Conservation (phyloP, 2,888 invertebrate species). For the Tricholauxania praeusta region DNA sequence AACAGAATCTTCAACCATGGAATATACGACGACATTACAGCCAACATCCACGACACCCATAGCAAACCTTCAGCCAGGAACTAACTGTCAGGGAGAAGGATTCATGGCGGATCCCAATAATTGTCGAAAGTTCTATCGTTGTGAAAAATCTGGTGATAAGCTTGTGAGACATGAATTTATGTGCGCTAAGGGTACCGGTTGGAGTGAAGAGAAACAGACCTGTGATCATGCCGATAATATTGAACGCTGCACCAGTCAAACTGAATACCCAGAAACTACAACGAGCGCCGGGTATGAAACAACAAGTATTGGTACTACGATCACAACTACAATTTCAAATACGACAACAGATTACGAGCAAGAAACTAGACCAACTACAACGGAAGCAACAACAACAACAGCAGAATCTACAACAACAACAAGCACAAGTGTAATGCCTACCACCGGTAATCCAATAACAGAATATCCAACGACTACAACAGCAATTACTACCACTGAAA, state of each 20-base stretch:
- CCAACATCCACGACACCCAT: constrained; percentile 49
- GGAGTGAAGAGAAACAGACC: constrained; percentile 74
- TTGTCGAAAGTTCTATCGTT: constrained; percentile 72
- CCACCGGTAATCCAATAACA: constrained; percentile 35
- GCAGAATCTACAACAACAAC: constrained; percentile 28
- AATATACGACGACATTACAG: constrained; percentile 43
- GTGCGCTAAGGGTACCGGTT: constrained; percentile 76
- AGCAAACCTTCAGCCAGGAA: constrained; percentile 58
- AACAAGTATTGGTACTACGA: not conserved
- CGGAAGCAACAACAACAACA: constrained; percentile 36
- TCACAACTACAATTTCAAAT: constrained; percentile 36
- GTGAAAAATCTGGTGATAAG: constrained; percentile 70
- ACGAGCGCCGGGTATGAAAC: constrained; percentile 8
- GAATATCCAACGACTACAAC: constrained; percentile 28
- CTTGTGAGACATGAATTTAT: constrained; percentile 68
- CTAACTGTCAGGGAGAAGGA: constrained; percentile 71
- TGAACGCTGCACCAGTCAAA: constrained; percentile 55
- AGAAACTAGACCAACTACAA: constrained; percentile 36
- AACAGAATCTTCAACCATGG: constrained; percentile 35
- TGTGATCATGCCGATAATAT: constrained; percentile 70
- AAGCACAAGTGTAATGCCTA: constrained; percentile 30
- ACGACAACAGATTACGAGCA: not conserved
- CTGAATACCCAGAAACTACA: constrained; percentile 34
- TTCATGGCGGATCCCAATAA: constrained; percentile 73
- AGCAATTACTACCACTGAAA: constrained; percentile 24